Evolutionary conservation across 2,797 vertebrate genomes (phyloP).

Genomic region (Novumbra hubbsi): DNA sequence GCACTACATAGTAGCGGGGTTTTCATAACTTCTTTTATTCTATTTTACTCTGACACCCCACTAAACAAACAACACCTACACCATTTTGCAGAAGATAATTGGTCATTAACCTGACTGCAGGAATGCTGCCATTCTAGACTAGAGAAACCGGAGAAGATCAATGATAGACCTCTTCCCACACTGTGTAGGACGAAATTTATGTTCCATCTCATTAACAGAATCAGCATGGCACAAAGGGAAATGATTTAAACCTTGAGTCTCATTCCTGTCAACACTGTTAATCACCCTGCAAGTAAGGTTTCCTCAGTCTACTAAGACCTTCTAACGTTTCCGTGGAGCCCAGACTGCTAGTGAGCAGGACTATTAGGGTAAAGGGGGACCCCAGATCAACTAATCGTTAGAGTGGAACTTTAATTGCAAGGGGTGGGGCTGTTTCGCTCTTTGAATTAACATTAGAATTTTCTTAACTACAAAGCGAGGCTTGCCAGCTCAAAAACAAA

Average conservation of each 20-base stretch:
- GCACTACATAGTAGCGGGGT: background rate
- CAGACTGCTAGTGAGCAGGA: too few relatives aligned
- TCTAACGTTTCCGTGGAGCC: too few relatives aligned
- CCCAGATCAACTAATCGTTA: too few relatives aligned
- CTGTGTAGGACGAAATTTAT: slow-evolving; percentile 57
- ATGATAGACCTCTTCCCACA: slow-evolving; percentile 53
- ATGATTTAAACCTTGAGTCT: slow-evolving; percentile 50
- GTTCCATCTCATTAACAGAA: slow-evolving; percentile 61
- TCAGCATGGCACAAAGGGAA: slow-evolving; percentile 50
- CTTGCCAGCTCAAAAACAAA: too few relatives aligned
- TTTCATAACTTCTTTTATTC: background rate
- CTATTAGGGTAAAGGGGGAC: too few relatives aligned
- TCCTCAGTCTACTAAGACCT: slow-evolving; percentile 57
- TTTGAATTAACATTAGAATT: too few relatives aligned
- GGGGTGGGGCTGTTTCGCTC: too few relatives aligned
- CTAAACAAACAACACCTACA: background rate
- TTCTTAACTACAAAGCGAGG: too few relatives aligned
- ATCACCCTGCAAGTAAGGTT: slow-evolving; percentile 55
- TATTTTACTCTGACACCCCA: background rate
- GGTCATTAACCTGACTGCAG: slow-evolving; percentile 26
- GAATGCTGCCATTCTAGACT: slow-evolving; percentile 28
- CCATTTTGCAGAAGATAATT: slow-evolving; percentile 12
- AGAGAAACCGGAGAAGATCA: slow-evolving; percentile 42
- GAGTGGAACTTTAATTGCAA: too few relatives aligned
- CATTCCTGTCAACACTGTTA: slow-evolving; percentile 44